These are phyloP conservation scores for Phalacrocorax aristotelis DNA, from an alignment of 2,113 vertebrate species.

Conservation along the genomic window DNA sequence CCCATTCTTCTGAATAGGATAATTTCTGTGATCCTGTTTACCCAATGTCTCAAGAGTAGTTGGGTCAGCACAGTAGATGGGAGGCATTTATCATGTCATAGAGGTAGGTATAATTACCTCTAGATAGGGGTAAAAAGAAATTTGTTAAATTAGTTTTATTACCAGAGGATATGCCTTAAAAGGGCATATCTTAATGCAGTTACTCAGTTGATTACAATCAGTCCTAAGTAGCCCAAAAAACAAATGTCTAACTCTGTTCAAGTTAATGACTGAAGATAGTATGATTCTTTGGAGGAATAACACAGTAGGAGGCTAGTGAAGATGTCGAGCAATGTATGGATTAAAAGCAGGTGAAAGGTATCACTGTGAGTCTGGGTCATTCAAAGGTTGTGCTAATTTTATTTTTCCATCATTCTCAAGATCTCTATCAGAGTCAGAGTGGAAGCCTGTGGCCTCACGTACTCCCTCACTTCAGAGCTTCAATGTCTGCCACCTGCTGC, in stretches of 20 bases:
- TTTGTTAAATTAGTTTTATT: background rate
- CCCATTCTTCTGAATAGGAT: background rate
- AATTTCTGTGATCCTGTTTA: background rate
- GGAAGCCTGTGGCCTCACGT: background rate
- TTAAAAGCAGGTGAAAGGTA: background rate
- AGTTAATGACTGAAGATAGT: background rate
- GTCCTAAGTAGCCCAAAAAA: background rate
- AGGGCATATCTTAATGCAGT: background rate
- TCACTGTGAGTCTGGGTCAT: background rate
- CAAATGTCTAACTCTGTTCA: background rate
- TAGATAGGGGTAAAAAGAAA: background rate
- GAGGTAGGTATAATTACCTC: background rate
- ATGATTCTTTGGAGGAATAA: background rate
- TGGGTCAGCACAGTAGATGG: background rate
- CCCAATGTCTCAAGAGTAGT: background rate
- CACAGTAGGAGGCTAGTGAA: background rate
- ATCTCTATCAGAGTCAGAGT: background rate
- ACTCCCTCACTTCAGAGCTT: background rate
- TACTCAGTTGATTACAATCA: background rate
- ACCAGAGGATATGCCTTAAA: background rate
- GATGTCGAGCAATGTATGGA: background rate
- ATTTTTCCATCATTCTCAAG: background rate
- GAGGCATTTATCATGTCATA: background rate
- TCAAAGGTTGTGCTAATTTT: background rate
- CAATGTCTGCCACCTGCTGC: background rate